Evolutionary conservation across 2,113 vertebrate species (phyloP).

Genomic region (Strix aluco): DNA sequence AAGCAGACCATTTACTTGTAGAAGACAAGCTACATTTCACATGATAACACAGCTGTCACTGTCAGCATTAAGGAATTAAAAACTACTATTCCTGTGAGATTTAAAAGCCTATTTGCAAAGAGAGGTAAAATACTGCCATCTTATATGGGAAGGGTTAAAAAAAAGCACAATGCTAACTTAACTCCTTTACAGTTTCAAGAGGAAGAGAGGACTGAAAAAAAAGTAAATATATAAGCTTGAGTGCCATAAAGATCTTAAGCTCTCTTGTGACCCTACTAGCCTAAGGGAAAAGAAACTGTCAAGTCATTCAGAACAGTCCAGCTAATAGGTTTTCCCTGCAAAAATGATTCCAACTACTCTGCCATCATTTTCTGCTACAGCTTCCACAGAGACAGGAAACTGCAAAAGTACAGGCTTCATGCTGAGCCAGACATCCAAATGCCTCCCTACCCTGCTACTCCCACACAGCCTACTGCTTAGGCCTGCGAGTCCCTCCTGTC

Average conservation of each 20-base stretch:
- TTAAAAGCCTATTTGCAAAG: neutral
- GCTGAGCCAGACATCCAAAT: constrained; percentile 48
- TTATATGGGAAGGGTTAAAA: neutral
- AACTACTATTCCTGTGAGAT: neutral
- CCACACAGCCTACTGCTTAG: neutral
- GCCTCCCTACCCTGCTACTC: neutral
- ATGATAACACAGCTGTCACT: neutral
- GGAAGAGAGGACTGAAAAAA: neutral
- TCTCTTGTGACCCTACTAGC: neutral
- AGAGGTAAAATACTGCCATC: neutral
- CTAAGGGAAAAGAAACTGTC: neutral
- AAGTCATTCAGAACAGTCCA: neutral
- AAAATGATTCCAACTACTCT: neutral
- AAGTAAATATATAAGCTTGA: neutral
- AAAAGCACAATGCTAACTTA: neutral
- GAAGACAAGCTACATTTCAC: neutral
- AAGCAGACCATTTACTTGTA: neutral
- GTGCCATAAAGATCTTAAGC: neutral
- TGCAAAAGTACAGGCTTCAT: constrained; percentile 5
- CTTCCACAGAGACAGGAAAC: constrained; percentile 29
- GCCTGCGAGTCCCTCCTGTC: neutral
- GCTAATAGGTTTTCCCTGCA: neutral
- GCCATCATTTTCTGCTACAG: neutral
- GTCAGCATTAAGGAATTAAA: neutral
- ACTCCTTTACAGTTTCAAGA: neutral